Base-by-base conservation (phyloP, 2,113 vertebrate genomes). In the Phalacrocorax pelagicus region DNA sequence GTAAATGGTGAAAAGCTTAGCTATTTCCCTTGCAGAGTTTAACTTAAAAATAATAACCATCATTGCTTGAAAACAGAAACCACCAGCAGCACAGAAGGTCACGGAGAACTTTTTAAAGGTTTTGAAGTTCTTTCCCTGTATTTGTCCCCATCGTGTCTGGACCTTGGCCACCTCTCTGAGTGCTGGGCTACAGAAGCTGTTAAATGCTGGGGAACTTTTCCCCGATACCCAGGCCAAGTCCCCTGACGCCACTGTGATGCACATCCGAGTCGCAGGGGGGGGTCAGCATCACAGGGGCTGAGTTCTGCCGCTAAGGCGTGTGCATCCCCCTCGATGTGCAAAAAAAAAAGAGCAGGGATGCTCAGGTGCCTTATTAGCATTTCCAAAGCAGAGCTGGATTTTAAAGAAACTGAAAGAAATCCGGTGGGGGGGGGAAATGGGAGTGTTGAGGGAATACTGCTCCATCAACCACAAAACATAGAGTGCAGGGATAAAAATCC, bases 21-120 rank as follows among this genome's bases (percentile, higher is more conserved):
- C 90, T 86, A 86, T 94, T 97, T 95, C 93, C 95, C 94, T 72
- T 54, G 42, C 58, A 61, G 70, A 84, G 80, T 75, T 94, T 65
- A 81, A 83, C 91, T 96, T 94, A 71, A 96, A 94, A 75, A 86
- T 92, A 96, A 84, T 93, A 91, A 85, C 81, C 80, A 75, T 84
- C 78, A 49, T 24, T 61, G 34, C 84, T 95, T 92, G 81, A 95
- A 94, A 96, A 86, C 90, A 90, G 92, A 96, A 96, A 93, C 74
- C 83, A 61, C 22, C 62, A 82, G 85, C 69, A 62, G 49, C 66
- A 20, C 26, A 8, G 79, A 52, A 90, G 61, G 75, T 71, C 80
- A 32, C 62, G 20, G 73, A 91, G 70, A 69, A 47, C 49, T 81
- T 95, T 16, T 34, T 3, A 38, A 84, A 58, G 32, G 47, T 36